phyloP scores from a whole-genome alignment of 2,797 vertebrate genomes.

The Cyclopterus lumpus region DNA sequence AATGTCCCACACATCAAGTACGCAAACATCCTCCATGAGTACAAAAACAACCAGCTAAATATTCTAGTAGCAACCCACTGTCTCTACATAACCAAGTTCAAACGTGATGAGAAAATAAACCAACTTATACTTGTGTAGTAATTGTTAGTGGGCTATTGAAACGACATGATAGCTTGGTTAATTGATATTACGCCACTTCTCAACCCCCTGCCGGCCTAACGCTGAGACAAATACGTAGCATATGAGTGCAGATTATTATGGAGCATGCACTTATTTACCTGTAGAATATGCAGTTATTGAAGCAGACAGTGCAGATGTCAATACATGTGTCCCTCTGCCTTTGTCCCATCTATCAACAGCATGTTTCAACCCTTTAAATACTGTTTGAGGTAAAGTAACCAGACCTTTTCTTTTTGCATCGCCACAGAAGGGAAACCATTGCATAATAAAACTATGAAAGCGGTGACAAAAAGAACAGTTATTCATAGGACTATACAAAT shows the following conservation, averaged over 20 bases:
- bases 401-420: conserved; percentile 37
- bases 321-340: conserved; percentile 24
- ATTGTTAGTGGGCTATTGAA: conserved; percentile 80
- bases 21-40: conserved; percentile 65
- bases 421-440: conserved; percentile 60
- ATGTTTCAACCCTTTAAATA: conserved; percentile 61
- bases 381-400: conserved; percentile 68
- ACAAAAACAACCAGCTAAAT: conserved; percentile 65
- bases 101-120: conserved; percentile 68
- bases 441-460: conserved; percentile 60
- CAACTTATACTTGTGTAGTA: conserved; percentile 68
- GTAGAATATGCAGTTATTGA: conserved; percentile 52
- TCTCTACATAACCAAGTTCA: conserved; percentile 67
- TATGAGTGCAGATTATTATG: conserved; percentile 58
- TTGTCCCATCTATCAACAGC: conserved; percentile 41
- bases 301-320: conserved; percentile 48
- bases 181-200: conserved; percentile 73
- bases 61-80: conserved; percentile 68
- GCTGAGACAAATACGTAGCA: conserved; percentile 57
- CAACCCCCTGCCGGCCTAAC: conserved; percentile 47
- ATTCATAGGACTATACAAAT: conserved; percentile 42
- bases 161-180: conserved; percentile 70
- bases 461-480: conserved; percentile 46
- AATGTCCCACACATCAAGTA: conserved; percentile 66
- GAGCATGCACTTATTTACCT: conserved; percentile 69